A percentile compares a stretch with the other conserved stretches of the same genome.
Evolutionary conservation across 1,140 invertebrate species (phyloP).

Genomic region (Ptiloglossa arizonensis): DNA sequence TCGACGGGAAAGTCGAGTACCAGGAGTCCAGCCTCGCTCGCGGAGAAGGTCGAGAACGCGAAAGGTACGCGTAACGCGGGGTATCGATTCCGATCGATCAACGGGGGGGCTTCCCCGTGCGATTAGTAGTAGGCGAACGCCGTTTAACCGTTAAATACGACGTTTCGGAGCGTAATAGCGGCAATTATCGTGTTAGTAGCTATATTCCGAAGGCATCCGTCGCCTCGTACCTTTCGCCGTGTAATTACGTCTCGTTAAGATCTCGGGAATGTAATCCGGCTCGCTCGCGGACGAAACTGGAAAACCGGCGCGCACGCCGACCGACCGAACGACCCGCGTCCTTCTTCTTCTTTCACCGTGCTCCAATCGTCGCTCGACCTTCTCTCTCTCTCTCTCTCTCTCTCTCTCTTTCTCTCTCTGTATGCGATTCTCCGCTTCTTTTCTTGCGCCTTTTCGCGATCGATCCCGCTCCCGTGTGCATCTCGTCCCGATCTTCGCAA

Average conservation of each 20-base stretch:
- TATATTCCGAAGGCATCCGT: slow-evolving; percentile 72
- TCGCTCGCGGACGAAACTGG: slow-evolving; percentile 66
- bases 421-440: neutral
- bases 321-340: slow-evolving; percentile 26
- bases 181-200: slow-evolving; percentile 77
- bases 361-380: no score
- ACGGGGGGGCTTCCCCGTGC: slow-evolving; percentile 36
- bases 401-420: neutral
- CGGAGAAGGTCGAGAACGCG: neutral
- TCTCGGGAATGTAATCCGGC: slow-evolving; percentile 67
- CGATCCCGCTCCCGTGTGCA: neutral
- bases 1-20: no score
- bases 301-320: slow-evolving; percentile 64
- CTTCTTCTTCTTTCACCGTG: slow-evolving; percentile 53
- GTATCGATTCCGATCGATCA: slow-evolving; percentile 56
- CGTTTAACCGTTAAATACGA: slow-evolving; percentile 73
- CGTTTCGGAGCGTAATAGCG: slow-evolving; percentile 69
- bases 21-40: no score
- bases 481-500: slow-evolving; percentile 2
- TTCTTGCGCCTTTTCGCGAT: neutral
- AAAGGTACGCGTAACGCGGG: slow-evolving; percentile 14
- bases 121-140: slow-evolving; percentile 71
- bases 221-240: slow-evolving; percentile 74
- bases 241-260: slow-evolving; percentile 77
- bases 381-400: no score